Evolutionary conservation across 2,113 vertebrate genomes (phyloP).

Genomic region (Meles meles): DNA sequence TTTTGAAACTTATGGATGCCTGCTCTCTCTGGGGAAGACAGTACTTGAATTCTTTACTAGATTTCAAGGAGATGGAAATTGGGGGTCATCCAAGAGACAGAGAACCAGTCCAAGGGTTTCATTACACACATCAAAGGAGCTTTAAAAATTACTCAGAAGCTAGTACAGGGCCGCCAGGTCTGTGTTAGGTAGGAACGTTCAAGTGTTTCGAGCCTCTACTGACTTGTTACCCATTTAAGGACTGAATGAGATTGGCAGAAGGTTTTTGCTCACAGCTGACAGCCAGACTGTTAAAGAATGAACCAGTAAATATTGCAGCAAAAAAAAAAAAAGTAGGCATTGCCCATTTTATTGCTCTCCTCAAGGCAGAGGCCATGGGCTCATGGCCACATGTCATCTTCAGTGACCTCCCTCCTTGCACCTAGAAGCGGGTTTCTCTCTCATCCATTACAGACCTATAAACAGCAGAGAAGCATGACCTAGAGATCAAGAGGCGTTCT

Average conservation of each 20-base stretch:
- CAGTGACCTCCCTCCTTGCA: background rate
- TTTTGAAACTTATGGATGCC: background rate
- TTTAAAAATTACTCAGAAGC: background rate
- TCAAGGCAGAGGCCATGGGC: background rate
- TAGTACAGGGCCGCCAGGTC: background rate
- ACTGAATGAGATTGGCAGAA: background rate
- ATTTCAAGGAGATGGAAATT: slow-evolving; percentile 23
- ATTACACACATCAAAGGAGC: background rate
- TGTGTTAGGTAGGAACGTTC: background rate
- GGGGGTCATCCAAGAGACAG: background rate
- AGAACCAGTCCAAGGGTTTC: background rate
- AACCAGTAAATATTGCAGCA: background rate
- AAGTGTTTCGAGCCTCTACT: background rate
- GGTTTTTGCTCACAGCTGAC: background rate
- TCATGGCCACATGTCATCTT: background rate
- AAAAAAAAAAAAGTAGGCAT: background rate
- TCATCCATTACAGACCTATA: background rate
- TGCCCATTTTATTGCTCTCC: background rate
- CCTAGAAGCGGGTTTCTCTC: background rate
- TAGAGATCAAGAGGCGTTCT: background rate
- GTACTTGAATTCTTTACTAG: slow-evolving; percentile 28
- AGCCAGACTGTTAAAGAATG: background rate
- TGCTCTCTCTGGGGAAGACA: background rate
- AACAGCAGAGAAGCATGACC: background rate
- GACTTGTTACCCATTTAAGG: background rate